Conservation (phyloP, 2,797 vertebrate genomes). For the Simalia tracyae region DNA sequence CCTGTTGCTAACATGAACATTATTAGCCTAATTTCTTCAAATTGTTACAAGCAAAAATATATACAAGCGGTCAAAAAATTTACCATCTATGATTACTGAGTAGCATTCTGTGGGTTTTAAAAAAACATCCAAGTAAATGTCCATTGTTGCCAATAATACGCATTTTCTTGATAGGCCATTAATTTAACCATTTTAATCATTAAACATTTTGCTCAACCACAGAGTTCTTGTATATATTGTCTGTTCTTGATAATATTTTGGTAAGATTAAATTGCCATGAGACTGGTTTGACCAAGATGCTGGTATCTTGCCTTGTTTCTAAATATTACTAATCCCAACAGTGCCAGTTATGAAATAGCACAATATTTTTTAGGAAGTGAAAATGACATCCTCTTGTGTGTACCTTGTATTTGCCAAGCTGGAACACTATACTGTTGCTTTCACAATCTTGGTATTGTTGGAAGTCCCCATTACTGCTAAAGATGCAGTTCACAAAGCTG, state of each 20-base stretch:
- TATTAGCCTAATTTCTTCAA: slow-evolving; percentile 8
- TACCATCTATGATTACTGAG: background rate
- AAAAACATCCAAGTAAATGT: background rate
- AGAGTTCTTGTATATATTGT: background rate
- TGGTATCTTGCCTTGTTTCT: background rate
- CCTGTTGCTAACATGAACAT: background rate
- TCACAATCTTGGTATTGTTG: background rate
- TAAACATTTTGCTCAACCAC: background rate
- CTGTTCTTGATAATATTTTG: background rate
- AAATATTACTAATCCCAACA: background rate
- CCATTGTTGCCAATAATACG: background rate
- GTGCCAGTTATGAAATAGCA: background rate
- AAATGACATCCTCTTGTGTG: background rate
- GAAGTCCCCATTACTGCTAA: background rate
- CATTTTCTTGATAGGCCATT: background rate
- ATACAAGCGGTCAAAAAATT: background rate
- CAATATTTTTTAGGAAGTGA: background rate
- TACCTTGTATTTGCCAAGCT: background rate
- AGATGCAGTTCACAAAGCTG: background rate
- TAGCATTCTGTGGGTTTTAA: background rate
- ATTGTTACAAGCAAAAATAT: background rate
- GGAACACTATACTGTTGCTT: background rate
- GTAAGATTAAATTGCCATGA: background rate
- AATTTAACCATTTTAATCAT: background rate
- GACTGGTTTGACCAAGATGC: background rate